Evolutionary conservation across 2,888 invertebrate genomes (phyloP).

Genomic region (Sesia bembeciformis): DNA sequence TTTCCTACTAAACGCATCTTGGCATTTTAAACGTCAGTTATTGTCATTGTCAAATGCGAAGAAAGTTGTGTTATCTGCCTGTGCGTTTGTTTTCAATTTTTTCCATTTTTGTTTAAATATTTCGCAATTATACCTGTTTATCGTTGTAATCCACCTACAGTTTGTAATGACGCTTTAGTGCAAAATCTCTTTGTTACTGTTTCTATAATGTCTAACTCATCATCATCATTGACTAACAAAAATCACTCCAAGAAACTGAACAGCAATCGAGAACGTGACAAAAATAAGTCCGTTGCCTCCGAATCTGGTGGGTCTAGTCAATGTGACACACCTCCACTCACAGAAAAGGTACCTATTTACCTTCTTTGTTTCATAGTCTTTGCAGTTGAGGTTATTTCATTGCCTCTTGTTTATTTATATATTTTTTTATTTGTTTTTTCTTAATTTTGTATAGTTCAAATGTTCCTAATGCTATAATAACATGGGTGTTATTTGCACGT

Average conservation of each 20-base stretch:
- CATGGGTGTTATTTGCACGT: too few relatives aligned
- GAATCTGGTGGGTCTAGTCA: slow-evolving; percentile 68
- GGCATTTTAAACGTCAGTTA: not conserved
- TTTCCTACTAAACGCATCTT: not conserved
- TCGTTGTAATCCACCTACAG: not conserved
- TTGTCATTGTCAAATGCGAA: not conserved
- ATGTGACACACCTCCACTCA: slow-evolving; percentile 61
- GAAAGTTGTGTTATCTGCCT: not conserved
- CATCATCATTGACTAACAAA: slow-evolving; percentile 41
- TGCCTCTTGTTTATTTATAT: too few relatives aligned
- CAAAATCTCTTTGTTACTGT: not conserved
- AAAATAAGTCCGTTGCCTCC: slow-evolving; percentile 52
- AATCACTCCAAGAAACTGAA: slow-evolving; percentile 51
- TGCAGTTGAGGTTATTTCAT: too few relatives aligned
- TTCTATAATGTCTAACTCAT: slow-evolving; percentile 41
- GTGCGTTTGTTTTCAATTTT: not conserved
- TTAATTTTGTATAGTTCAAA: too few relatives aligned
- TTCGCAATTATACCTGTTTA: too few relatives aligned
- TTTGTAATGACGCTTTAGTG: not conserved
- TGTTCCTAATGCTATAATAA: too few relatives aligned
- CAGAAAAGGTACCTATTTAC: slow-evolving; percentile 45
- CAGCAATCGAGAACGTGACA: slow-evolving; percentile 54
- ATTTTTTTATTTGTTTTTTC: too few relatives aligned
- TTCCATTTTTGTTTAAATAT: not conserved
- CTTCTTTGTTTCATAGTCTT: too few relatives aligned